Percentiles rank a stretch among this genome's conserved stretches.
Conservation (phyloP, 2,113 vertebrate genomes). For the Cisticola juncidis region DNA sequence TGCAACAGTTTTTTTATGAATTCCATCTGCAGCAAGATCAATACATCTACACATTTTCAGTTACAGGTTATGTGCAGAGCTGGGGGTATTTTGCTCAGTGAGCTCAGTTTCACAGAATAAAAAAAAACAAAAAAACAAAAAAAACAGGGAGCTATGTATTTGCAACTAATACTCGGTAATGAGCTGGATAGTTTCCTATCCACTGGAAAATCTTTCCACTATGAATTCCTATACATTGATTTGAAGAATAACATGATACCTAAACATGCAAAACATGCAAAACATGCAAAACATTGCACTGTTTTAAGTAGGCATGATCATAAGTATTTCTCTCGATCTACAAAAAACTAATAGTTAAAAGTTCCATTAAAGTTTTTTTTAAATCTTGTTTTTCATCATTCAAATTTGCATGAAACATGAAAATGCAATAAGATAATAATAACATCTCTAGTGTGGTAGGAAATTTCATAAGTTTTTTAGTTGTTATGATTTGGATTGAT, state of each 20-base stretch:
- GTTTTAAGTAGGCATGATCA: not conserved
- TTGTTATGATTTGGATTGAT: not conserved
- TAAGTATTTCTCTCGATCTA: not conserved
- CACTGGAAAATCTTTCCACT: not conserved
- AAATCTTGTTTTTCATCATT: not conserved
- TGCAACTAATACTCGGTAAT: not conserved
- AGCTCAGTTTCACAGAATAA: not conserved
- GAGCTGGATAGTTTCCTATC: not conserved
- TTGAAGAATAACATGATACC: not conserved
- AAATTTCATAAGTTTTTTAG: not conserved
- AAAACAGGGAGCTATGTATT: not conserved
- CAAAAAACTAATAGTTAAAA: not conserved
- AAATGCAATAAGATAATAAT: not conserved
- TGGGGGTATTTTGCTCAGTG: not conserved
- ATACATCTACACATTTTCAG: not conserved
- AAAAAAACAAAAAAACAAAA: not conserved
- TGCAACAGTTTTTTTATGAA: not conserved
- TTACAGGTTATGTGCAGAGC: not conserved
- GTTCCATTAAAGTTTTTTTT: not conserved
- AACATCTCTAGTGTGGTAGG: not conserved
- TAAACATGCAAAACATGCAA: too few species aligned
- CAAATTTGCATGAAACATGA: not conserved
- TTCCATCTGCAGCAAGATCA: not conserved
- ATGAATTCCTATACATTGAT: not conserved
- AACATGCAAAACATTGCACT: too few species aligned